phyloP scores from a whole-genome alignment of 2,888 invertebrate species.

The Noctua pronuba region DNA sequence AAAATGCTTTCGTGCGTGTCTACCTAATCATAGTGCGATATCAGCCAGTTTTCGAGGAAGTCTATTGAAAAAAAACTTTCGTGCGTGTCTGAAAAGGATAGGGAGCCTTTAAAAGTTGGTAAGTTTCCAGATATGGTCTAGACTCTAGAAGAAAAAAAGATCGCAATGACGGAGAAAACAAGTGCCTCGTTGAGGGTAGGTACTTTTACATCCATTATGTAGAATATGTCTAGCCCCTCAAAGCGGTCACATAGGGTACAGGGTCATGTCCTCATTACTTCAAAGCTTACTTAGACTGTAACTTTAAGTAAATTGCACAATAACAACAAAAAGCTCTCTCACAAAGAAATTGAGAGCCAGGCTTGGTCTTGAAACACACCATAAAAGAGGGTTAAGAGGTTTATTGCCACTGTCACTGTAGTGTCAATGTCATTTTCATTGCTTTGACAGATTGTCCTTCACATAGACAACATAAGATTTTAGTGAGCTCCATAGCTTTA shows the following conservation, averaged over 20 bases:
- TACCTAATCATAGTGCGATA: too few relatives aligned
- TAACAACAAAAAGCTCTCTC: not conserved
- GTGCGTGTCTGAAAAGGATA: too few relatives aligned
- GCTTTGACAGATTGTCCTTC: not conserved
- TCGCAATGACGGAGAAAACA: not conserved
- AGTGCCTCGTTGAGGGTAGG: not conserved
- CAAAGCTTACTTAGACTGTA: not conserved
- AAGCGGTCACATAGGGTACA: not conserved
- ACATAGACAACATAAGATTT: not conserved
- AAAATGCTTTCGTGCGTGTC: too few relatives aligned
- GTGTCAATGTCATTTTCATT: not conserved
- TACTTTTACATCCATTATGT: not conserved
- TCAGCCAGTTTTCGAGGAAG: too few relatives aligned
- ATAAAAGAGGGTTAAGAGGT: not conserved
- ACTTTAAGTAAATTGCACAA: not conserved
- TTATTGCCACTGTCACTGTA: not conserved
- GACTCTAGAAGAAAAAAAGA: not conserved
- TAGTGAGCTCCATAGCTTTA: constrained; percentile 3
- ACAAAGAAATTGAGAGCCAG: not conserved
- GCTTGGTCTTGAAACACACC: not conserved
- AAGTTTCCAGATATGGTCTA: not conserved
- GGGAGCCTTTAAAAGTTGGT: not conserved
- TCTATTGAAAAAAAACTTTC: too few relatives aligned
- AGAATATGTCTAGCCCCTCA: not conserved
- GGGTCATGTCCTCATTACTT: not conserved